Conservation (phyloP, 2,888 invertebrate genomes). For the Melitaea athalia region DNA sequence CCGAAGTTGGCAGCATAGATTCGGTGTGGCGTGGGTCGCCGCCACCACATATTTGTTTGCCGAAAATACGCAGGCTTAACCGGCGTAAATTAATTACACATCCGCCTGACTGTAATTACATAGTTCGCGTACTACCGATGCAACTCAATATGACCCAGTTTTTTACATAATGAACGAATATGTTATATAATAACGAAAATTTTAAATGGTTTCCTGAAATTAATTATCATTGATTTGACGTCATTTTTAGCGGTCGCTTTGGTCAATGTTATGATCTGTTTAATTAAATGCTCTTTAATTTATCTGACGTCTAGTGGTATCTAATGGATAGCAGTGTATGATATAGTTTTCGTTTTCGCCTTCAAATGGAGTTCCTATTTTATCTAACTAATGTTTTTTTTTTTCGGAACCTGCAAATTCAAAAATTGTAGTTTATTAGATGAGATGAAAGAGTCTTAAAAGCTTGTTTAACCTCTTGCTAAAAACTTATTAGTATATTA, state of each 20-base stretch:
- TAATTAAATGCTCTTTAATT: too few species aligned
- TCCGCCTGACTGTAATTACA: conserved; percentile 65
- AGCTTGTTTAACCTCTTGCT: too few species aligned
- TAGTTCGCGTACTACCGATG: conserved; percentile 51
- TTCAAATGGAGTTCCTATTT: too few species aligned
- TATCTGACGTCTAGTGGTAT: too few species aligned
- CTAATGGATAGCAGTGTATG: too few species aligned
- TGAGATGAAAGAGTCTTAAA: too few species aligned
- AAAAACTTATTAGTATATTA: too few species aligned
- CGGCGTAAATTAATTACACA: conserved; percentile 67
- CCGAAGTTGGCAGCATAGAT: conserved; percentile 45
- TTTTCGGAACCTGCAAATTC: too few species aligned
- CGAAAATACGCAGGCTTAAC: conserved; percentile 52
- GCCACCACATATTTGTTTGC: conserved; percentile 54
- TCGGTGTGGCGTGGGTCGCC: conserved; percentile 35
- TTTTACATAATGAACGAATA: conserved; percentile 48
- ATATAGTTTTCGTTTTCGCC: too few species aligned
- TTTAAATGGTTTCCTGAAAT: conserved; percentile 38
- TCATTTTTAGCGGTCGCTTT: neutral
- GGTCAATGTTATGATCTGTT: neutral
- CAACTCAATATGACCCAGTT: conserved; percentile 65
- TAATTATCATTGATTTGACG: conserved; percentile 11
- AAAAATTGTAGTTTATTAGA: too few species aligned
- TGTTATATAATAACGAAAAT: conserved; percentile 52
- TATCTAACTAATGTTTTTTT: too few species aligned